A percentile compares a stretch with the other conserved stretches of the same genome.
Conservation (phyloP, 2,797 vertebrate species). For the Melanitta fusca region DNA sequence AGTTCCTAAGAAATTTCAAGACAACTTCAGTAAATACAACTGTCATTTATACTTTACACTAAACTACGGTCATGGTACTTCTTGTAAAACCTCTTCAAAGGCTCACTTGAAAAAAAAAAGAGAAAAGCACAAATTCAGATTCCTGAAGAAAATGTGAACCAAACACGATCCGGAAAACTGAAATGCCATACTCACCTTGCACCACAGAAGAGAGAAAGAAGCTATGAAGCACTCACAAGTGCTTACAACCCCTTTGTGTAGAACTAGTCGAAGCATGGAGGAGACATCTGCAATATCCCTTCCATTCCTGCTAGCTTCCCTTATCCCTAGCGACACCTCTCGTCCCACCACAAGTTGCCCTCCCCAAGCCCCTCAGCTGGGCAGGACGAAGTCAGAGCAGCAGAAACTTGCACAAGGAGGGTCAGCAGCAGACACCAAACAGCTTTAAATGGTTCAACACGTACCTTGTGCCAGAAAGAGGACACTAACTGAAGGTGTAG, state of each 20-base stretch:
- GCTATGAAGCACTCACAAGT: accelerated
- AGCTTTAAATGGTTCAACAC: not conserved
- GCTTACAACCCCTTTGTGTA: accelerated
- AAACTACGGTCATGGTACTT: not conserved
- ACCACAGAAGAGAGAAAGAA: not conserved
- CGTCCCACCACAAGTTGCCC: too few relatives aligned
- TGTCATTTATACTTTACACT: not conserved
- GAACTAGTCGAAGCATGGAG: not conserved
- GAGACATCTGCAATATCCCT: not conserved
- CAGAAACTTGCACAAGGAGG: not conserved
- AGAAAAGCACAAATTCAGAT: not conserved
- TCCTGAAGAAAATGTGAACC: not conserved
- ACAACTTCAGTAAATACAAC: not conserved
- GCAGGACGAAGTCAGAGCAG: not conserved
- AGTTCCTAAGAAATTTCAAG: not conserved
- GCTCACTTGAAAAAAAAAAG: not conserved
- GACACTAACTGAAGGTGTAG: not conserved
- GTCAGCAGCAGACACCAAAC: not conserved
- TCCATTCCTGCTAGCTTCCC: not conserved
- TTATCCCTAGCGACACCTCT: not conserved
- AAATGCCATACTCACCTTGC: not conserved
- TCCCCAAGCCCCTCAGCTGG: not conserved
- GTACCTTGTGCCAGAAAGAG: not conserved
- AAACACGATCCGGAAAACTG: not conserved
- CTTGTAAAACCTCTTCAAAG: not conserved